phyloP scores from a whole-genome alignment of 2,113 vertebrate genomes.

The Pithys albifrons region DNA sequence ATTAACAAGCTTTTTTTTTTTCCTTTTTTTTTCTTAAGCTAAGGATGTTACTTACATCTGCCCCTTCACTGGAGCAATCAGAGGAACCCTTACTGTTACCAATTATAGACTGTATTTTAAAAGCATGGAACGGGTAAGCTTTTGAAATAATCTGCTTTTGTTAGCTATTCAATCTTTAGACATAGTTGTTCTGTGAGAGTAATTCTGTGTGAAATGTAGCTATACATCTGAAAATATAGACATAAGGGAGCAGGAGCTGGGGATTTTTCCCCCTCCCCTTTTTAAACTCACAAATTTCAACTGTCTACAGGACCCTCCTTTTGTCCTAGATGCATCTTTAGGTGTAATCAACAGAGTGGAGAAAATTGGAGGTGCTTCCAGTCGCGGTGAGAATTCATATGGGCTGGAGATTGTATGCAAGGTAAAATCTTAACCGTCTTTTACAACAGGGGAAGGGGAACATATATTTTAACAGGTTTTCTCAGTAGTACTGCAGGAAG shows the following conservation, averaged over 20 bases:
- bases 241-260: conserved; percentile 9
- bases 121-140: conserved; percentile 90
- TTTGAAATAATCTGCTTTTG: conserved; percentile 17
- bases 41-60: conserved; percentile 97
- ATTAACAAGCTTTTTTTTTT: background rate
- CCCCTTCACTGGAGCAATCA: conserved; percentile 90
- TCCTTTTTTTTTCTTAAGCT: conserved; percentile 70
- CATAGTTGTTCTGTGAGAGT: background rate
- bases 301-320: conserved; percentile 85
- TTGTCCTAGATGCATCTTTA: conserved; percentile 93
- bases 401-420: conserved; percentile 91
- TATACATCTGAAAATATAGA: background rate
- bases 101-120: conserved; percentile 97
- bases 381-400: conserved; percentile 89
- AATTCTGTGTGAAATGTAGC: background rate
- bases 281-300: conserved; percentile 58
- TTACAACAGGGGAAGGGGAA: background rate
- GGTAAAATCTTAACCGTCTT: conserved; percentile 71
- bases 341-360: conserved; percentile 95
- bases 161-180: background rate
- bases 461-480: background rate
- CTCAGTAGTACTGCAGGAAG: background rate
- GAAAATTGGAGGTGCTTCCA: conserved; percentile 89
- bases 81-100: conserved; percentile 91
- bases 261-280: conserved; percentile 35